phyloP scores from a whole-genome alignment of 2,888 invertebrate species.

The Psococerastis gibbosa region DNA sequence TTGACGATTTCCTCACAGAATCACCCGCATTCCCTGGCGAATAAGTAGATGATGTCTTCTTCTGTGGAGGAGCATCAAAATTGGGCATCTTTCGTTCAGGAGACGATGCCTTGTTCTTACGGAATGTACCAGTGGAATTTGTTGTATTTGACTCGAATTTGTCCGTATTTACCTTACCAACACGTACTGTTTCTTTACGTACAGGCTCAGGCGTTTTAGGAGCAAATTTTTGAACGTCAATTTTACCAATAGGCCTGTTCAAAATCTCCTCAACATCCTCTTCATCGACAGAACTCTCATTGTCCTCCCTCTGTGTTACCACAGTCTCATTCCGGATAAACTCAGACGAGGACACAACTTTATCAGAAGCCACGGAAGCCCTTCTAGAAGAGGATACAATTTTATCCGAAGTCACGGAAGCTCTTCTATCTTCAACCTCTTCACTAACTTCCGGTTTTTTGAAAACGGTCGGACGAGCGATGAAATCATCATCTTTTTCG shows the following conservation, averaged over 20 bases:
- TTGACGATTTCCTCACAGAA: slow-evolving; percentile 2
- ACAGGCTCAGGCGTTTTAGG: slow-evolving; percentile 14
- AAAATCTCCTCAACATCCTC: slow-evolving; percentile 9
- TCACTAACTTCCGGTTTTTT: too few species aligned
- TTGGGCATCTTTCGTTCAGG: neutral
- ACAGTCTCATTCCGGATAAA: too few species aligned
- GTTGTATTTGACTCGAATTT: neutral
- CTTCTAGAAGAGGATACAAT: neutral
- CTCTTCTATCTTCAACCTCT: too few species aligned
- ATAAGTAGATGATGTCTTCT: slow-evolving; percentile 10
- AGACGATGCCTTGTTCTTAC: slow-evolving; percentile 8
- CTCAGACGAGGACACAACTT: too few species aligned
- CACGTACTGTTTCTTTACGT: neutral
- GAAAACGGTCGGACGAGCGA: slow-evolving; percentile 10
- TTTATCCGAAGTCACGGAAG: neutral
- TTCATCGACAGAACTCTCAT: slow-evolving; percentile 14
- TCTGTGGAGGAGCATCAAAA: neutral
- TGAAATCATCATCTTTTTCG: slow-evolving; percentile 2
- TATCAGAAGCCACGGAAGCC: neutral
- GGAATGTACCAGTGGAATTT: slow-evolving; percentile 8
- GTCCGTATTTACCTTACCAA: slow-evolving; percentile 1
- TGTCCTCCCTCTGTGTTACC: neutral
- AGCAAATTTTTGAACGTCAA: slow-evolving; percentile 18
- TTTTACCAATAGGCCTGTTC: slow-evolving; percentile 13
- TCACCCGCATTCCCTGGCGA: slow-evolving; percentile 7